phyloP scores from a whole-genome alignment of 92 coral and sea anemone species.

The Epizoanthus scotinus region DNA sequence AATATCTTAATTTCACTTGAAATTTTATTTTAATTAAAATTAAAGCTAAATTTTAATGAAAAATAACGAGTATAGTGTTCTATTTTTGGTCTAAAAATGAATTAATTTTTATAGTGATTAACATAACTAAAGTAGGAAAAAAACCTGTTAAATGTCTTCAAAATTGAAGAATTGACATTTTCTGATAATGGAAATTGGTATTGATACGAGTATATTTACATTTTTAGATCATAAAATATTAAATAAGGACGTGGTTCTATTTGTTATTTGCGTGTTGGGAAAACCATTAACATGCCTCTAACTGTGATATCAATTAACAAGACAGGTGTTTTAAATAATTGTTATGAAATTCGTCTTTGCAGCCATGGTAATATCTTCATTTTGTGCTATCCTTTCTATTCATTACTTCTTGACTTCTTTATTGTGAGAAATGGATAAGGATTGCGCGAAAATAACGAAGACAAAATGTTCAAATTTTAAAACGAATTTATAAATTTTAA shows the following conservation, averaged over 20 bases:
- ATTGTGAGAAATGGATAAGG: not conserved
- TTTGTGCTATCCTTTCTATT: not conserved
- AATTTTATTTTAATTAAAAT: no score
- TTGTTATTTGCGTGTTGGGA: not conserved
- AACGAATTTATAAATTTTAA: not conserved
- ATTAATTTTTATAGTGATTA: no score
- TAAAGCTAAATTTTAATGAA: no score
- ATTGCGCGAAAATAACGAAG: not conserved
- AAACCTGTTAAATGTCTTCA: no score
- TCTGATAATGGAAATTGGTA: no score
- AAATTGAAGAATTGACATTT: no score
- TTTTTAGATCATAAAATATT: not conserved
- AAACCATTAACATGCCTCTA: not conserved
- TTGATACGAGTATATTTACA: not conserved
- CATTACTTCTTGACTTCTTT: not conserved
- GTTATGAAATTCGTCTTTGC: not conserved
- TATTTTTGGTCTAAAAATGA: no score
- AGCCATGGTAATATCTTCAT: slow-evolving; percentile 33
- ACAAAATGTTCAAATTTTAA: no score
- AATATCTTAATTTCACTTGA: no score
- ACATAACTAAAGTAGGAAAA: no score
- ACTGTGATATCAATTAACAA: not conserved
- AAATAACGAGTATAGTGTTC: no score
- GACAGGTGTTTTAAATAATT: no score
- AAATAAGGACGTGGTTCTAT: not conserved